Evolutionary conservation across 2,797 vertebrate genomes (phyloP), one percentile per base, ranked within the genome.

Genomic region (Alosa sapidissima): DNA sequence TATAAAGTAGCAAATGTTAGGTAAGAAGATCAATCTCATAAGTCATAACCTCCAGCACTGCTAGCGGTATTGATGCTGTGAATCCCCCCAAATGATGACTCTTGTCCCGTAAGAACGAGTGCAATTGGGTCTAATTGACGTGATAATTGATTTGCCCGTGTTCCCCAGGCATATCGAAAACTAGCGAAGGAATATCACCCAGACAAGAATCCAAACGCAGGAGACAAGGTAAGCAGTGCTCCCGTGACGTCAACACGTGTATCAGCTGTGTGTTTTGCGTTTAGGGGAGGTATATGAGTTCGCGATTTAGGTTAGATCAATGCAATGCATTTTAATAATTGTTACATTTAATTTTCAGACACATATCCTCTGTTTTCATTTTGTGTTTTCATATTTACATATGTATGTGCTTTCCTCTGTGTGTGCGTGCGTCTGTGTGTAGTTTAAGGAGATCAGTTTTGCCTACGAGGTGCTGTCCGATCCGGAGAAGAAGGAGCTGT

Each of bases 361-460:
- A 14, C 14, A 16, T 54, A 54, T 16, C 13, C 14, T 54, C 52
- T 54, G 41, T 41, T 41, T 54, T 13, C 10, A 1, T 54, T 54
- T 11, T 55, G 51, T 55, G 5, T 55, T 55, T 0, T 19, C 19
- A 3, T 55, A 3, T 2, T 55, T 6, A 19, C 16, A 3, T 41
- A 41, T 68, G 10, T 83, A 13, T 81, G 19, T n/a, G 0, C 72
- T 55, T 36, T 41, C 58, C 83, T 45, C 28, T 83, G 41, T 87
- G 21, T 87, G 47, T 68, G 41, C 28, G 28, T 28, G 28, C 28
- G 28, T 28, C 28, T 81, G 13, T 72, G 90, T 90, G 2, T 86
- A 99, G 98, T 99, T 99, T 92, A 99, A 99, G 95, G 98, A 99
- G 93, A 99, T 99, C 89, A 99, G 98, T 88, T 99, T 99, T 96